Percentiles rank a stretch among this genome's conserved stretches.
Evolutionary conservation across 2,888 invertebrate genomes (phyloP).

Genomic region (Embidobia sp.): DNA sequence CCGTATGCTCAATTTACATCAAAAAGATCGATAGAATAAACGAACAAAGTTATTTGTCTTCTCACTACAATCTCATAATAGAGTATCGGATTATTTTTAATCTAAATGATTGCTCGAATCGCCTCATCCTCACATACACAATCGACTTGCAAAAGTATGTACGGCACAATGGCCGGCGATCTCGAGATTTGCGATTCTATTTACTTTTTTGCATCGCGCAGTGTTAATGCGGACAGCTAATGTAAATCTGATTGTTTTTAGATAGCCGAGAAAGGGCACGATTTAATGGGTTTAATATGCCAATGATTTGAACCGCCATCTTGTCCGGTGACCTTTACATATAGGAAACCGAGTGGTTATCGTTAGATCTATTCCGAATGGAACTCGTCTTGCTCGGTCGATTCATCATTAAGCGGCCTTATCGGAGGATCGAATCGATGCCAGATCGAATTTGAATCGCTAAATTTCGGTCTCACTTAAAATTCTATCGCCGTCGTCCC

Average conservation of each 20-base stretch:
- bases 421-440: slow-evolving; percentile 38
- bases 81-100: slow-evolving; percentile 11
- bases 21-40: slow-evolving; percentile 9
- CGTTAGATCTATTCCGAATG: slow-evolving; percentile 57
- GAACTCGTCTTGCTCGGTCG: slow-evolving; percentile 27
- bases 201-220: slow-evolving; percentile 18
- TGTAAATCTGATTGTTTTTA: slow-evolving; percentile 41
- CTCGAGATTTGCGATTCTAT: slow-evolving; percentile 11
- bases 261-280: slow-evolving; percentile 39
- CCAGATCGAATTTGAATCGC: slow-evolving; percentile 52
- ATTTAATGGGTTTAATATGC: slow-evolving; percentile 57
- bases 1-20: background rate
- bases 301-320: slow-evolving; percentile 50
- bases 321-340: slow-evolving; percentile 43
- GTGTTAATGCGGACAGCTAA: slow-evolving; percentile 38
- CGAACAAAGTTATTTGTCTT: background rate
- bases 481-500: slow-evolving; percentile 50
- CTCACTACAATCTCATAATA: slow-evolving; percentile 13
- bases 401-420: slow-evolving; percentile 50
- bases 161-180: slow-evolving; percentile 5
- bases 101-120: slow-evolving; percentile 9
- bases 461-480: slow-evolving; percentile 46
- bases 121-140: slow-evolving; percentile 4
- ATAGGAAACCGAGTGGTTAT: slow-evolving; percentile 49
- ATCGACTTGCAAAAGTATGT: slow-evolving; percentile 10